Percentiles rank a stretch among this genome's conserved stretches.
These are phyloP conservation scores for Ectropis crepuscularia DNA, from an alignment of 2,888 invertebrate genomes.

Conservation along the genomic window DNA sequence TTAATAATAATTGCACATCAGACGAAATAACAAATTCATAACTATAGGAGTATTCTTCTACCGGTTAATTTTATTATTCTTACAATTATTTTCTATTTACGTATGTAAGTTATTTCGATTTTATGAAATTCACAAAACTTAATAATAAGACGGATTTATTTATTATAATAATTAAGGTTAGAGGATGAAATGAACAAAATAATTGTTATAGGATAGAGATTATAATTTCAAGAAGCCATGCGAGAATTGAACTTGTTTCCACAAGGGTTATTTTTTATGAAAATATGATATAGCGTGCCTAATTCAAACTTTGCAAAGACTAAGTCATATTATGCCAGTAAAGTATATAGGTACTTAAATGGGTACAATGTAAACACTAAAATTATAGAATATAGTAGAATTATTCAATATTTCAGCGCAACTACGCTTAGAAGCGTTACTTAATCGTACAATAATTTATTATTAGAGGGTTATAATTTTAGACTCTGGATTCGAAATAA, in stretches of 20 bases:
- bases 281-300: constrained; percentile 69
- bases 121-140: constrained; percentile 73
- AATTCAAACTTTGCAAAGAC: constrained; percentile 69
- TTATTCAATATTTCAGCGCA: constrained; percentile 73
- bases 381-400: constrained; percentile 81
- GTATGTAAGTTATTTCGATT: constrained; percentile 74
- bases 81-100: constrained; percentile 80
- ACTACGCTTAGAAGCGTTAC: constrained; percentile 81
- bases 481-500: constrained; percentile 71
- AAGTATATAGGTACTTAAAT: constrained; percentile 78
- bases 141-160: constrained; percentile 74
- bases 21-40: constrained; percentile 72
- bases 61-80: constrained; percentile 72
- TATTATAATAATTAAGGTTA: constrained; percentile 54
- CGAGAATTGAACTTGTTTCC: constrained; percentile 65
- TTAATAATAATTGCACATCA: constrained; percentile 67
- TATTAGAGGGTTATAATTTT: constrained; percentile 71
- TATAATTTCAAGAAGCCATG: constrained; percentile 71
- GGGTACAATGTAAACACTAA: constrained; percentile 81
- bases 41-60: constrained; percentile 73
- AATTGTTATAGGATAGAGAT: constrained; percentile 19
- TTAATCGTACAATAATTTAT: constrained; percentile 77
- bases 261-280: constrained; percentile 49
- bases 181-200: constrained; percentile 9
- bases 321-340: constrained; percentile 76